Percentiles rank a stretch among this genome's conserved stretches.
Conservation (phyloP, 2,888 invertebrate species). For the Cephus pulcher region DNA sequence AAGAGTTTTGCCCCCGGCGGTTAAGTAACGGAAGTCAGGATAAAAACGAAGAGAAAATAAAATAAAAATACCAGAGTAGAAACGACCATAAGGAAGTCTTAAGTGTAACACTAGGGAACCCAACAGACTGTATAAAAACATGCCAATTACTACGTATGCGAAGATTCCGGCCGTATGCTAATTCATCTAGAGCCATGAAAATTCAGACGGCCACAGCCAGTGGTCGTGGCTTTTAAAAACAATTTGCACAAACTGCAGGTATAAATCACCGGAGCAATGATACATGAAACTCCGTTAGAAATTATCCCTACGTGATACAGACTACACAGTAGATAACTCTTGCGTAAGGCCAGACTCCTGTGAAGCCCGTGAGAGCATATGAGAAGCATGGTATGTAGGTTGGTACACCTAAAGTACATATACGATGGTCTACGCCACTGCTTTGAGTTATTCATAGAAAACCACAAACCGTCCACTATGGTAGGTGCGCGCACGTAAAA, state of each 20-base stretch:
- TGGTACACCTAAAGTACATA: background rate
- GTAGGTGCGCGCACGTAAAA: background rate
- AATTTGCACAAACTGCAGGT: conserved; percentile 15
- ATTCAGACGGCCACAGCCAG: background rate
- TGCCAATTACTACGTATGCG: background rate
- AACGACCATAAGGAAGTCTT: background rate
- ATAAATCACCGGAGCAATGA: conserved; percentile 21
- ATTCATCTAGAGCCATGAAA: background rate
- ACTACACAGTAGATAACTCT: background rate
- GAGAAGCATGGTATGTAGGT: background rate
- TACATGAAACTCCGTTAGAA: conserved; percentile 19
- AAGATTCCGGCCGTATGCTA: background rate
- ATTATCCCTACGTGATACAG: conserved; percentile 11
- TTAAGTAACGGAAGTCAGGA: background rate
- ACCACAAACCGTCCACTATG: conserved; percentile 22
- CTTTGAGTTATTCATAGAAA: conserved; percentile 26
- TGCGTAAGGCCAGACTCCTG: background rate
- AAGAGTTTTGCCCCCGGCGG: background rate
- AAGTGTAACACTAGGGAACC: background rate
- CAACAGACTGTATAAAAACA: background rate
- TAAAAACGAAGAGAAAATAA: background rate
- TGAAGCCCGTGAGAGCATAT: background rate
- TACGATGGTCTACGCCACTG: conserved; percentile 15
- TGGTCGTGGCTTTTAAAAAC: conserved; percentile 12
- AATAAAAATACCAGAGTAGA: background rate